These are phyloP conservation scores for Aspidiotus destructor DNA, from an alignment of 2,888 invertebrate genomes.

Conservation along the genomic window DNA sequence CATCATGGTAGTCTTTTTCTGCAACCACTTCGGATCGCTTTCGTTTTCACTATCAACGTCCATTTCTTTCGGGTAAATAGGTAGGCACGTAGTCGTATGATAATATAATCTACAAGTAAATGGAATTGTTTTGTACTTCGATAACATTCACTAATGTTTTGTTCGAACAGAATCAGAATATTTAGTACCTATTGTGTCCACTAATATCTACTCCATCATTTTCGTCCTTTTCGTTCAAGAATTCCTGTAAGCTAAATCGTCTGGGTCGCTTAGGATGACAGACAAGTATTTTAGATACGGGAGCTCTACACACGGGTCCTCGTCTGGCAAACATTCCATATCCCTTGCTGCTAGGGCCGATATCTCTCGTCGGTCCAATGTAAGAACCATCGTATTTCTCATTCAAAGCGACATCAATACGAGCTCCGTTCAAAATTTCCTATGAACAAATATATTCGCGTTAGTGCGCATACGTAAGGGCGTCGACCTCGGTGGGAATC, in stretches of 20 bases:
- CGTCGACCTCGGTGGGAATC: neutral
- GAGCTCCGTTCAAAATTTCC: constrained; percentile 67
- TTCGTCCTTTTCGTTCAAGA: constrained; percentile 69
- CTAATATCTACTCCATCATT: constrained; percentile 72
- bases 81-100: constrained; percentile 86
- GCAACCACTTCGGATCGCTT: constrained; percentile 88
- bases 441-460: constrained; percentile 40
- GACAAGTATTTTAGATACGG: constrained; percentile 67
- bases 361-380: constrained; percentile 84
- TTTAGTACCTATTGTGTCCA: constrained; percentile 65
- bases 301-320: constrained; percentile 62
- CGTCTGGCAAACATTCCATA: constrained; percentile 16
- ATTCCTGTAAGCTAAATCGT: constrained; percentile 69
- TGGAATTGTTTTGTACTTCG: neutral
- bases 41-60: constrained; percentile 91
- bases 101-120: constrained; percentile 64
- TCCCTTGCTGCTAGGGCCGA: constrained; percentile 47
- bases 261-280: constrained; percentile 59
- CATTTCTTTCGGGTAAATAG: constrained; percentile 87
- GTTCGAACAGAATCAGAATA: neutral
- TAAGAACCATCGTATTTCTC: constrained; percentile 92
- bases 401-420: constrained; percentile 91
- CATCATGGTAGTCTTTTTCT: constrained; percentile 91
- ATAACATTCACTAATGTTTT: neutral
- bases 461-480: neutral